phyloP scores from a whole-genome alignment of 2,113 vertebrate genomes.

The Rhabdornis inornatus region DNA sequence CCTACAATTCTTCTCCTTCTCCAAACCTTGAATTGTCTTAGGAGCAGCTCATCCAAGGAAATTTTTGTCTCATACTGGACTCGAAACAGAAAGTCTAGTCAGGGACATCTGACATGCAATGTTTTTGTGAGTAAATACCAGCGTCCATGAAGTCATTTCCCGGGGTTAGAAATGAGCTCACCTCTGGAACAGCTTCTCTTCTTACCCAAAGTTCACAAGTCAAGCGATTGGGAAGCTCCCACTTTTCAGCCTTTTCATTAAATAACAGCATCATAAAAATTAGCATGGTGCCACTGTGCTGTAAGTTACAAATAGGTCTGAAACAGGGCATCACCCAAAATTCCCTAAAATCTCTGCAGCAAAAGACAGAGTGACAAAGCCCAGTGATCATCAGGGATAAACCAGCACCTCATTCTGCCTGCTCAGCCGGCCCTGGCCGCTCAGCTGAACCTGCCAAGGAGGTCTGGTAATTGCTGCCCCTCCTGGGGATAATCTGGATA shows the following conservation, averaged over 20 bases:
- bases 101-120: conserved; percentile 63
- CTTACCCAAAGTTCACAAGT: conserved; percentile 49
- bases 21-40: conserved; percentile 40
- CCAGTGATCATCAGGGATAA: neutral
- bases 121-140: conserved; percentile 75
- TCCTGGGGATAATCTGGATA: neutral
- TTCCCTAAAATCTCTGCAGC: neutral
- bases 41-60: conserved; percentile 72
- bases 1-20: neutral
- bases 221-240: neutral
- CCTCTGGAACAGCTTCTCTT: conserved; percentile 23
- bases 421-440: neutral
- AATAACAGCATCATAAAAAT: neutral
- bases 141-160: conserved; percentile 74
- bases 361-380: neutral
- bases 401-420: neutral
- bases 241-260: neutral
- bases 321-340: neutral
- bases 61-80: conserved; percentile 75
- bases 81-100: conserved; percentile 73
- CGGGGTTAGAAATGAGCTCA: conserved; percentile 65
- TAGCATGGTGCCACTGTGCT: neutral
- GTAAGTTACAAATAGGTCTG: fast-evolving
- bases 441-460: neutral
- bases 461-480: neutral